Conservation (phyloP, 2,113 vertebrate species). For the Aepyceros melampus region DNA sequence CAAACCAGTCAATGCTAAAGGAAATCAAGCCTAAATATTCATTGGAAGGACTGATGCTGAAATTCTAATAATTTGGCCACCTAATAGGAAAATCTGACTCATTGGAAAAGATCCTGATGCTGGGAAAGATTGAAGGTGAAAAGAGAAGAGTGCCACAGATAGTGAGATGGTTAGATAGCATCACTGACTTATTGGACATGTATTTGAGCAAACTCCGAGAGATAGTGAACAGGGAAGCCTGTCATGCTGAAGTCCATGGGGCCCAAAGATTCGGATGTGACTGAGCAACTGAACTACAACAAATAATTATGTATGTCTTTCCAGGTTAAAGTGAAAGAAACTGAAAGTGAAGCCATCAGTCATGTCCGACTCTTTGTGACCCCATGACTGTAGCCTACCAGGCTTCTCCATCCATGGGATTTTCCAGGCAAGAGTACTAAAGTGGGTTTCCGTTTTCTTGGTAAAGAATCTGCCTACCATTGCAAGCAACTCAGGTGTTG, state of each 20-base stretch:
- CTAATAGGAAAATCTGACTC: neutral
- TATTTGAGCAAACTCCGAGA: neutral
- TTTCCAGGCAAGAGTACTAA: too few species aligned
- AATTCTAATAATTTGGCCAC: neutral
- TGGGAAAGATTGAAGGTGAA: neutral
- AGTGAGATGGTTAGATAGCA: neutral
- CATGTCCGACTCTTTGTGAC: accelerated
- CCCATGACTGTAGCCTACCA: too few species aligned
- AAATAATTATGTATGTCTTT: neutral
- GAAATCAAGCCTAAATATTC: neutral
- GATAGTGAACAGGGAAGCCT: neutral
- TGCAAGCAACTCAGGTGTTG: neutral
- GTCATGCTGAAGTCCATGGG: neutral
- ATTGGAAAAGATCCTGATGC: neutral
- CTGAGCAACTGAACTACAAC: neutral
- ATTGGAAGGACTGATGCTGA: neutral
- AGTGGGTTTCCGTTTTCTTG: too few species aligned
- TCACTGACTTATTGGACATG: neutral
- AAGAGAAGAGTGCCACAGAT: neutral
- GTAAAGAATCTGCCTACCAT: neutral
- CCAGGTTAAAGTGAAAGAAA: too few species aligned
- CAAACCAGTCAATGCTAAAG: neutral
- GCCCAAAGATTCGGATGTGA: neutral
- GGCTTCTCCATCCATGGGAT: too few species aligned
- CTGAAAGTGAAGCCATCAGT: too few species aligned